Conservation (phyloP, 2,797 vertebrate genomes). For the Etheostoma perlongum region DNA sequence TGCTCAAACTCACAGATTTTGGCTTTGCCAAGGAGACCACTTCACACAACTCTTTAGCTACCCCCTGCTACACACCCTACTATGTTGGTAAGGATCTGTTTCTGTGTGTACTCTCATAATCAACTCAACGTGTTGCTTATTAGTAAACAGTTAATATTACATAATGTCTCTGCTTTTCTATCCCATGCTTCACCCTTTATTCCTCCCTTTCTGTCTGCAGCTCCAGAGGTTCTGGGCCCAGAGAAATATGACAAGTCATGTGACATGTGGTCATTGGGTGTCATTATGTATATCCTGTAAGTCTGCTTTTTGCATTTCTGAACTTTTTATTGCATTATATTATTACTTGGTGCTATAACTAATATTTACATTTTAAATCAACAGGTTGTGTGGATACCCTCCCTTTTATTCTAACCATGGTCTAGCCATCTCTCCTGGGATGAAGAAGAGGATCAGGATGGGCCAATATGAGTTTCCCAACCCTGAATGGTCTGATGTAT, state of each 20-base stretch:
- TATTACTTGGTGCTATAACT: background rate
- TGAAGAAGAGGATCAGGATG: conserved; percentile 96
- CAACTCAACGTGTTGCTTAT: background rate
- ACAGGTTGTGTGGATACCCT: conserved; percentile 95
- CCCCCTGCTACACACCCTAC: conserved; percentile 98
- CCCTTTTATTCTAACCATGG: conserved; percentile 99
- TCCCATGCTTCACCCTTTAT: conserved; percentile 1
- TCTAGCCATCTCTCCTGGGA: conserved; percentile 97
- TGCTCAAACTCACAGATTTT: conserved; percentile 98
- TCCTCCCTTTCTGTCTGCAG: conserved; percentile 76
- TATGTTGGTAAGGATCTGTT: conserved; percentile 92
- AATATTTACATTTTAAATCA: background rate
- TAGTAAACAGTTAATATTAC: background rate
- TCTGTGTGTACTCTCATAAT: background rate
- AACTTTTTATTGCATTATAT: background rate
- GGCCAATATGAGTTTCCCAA: conserved; percentile 98
- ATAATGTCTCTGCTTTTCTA: background rate
- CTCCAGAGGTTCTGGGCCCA: conserved; percentile 96
- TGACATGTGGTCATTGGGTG: conserved; percentile 99
- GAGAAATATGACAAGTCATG: conserved; percentile 99
- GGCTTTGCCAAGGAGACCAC: conserved; percentile 99
- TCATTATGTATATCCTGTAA: conserved; percentile 99
- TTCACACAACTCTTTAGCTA: conserved; percentile 95
- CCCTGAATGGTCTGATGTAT: conserved; percentile 97
- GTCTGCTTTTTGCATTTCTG: conserved; percentile 61